phyloP scores from a whole-genome alignment of 1,140 invertebrate genomes.

The Diuraphis noxia region DNA sequence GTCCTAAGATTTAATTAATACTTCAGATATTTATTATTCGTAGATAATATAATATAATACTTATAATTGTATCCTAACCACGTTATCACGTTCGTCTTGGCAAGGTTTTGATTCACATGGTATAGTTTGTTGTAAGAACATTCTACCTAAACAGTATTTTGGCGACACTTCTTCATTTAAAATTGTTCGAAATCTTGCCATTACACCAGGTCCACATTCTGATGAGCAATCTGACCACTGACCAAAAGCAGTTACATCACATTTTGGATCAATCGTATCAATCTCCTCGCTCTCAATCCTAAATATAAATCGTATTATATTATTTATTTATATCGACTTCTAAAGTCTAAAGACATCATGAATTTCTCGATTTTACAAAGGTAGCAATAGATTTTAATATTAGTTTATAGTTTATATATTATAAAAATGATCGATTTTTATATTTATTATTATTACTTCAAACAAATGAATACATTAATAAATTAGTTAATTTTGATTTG shows the following conservation, averaged over 20 bases:
- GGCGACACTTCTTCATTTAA: constrained; percentile 59
- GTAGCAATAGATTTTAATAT: not conserved
- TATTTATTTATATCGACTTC: not conserved
- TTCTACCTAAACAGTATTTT: constrained; percentile 57
- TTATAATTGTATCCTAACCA: not conserved
- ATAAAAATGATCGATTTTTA: no score
- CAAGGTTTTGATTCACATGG: constrained; percentile 29
- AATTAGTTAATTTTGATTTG: no score
- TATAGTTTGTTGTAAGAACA: constrained; percentile 51
- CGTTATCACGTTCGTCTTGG: not conserved
- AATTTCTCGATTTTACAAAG: not conserved
- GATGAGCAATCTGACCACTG: constrained; percentile 75
- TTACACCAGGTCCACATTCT: constrained; percentile 71
- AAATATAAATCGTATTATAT: not conserved
- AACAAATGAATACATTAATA: not conserved
- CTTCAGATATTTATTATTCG: not conserved
- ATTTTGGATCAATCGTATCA: constrained; percentile 62
- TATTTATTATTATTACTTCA: not conserved
- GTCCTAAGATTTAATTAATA: not conserved
- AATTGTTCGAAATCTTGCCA: constrained; percentile 61
- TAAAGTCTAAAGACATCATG: not conserved
- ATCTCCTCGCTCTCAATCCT: not conserved
- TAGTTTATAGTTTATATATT: not conserved
- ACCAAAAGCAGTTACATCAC: constrained; percentile 73
- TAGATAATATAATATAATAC: not conserved